These are phyloP conservation scores for Agelas oroides DNA, from an alignment of 37 sponge, comb jelly and placozoan species.

Conservation along the genomic window DNA sequence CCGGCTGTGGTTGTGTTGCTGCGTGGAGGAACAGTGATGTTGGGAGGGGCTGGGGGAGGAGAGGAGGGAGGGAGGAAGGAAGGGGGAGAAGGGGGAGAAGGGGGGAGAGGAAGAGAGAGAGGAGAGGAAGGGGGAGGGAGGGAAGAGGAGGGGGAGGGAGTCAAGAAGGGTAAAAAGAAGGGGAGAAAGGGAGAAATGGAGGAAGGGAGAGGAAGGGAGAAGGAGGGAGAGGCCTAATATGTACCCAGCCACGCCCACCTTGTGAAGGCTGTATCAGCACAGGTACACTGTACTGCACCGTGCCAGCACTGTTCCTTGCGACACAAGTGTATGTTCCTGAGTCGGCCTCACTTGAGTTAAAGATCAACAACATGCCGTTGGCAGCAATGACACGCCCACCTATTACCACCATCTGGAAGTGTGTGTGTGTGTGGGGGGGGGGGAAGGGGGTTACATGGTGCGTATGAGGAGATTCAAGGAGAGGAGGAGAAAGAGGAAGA, in stretches of 20 bases:
- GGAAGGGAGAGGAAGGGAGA: no score
- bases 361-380: background rate
- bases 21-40: no score
- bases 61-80: background rate
- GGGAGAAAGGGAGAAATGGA: no score
- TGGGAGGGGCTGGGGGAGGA: background rate
- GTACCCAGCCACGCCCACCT: background rate
- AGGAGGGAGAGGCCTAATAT: no score
- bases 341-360: slow-evolving; percentile 6
- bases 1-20: no score
- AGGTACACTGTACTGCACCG: background rate
- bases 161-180: background rate
- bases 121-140: background rate
- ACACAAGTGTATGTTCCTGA: slow-evolving; percentile 53
- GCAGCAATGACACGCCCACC: background rate
- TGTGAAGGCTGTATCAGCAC: background rate
- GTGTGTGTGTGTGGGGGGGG: no score
- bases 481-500: no score
- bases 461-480: background rate
- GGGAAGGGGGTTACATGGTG: no score
- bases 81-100: background rate
- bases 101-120: background rate
- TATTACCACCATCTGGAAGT: background rate
- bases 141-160: background rate
- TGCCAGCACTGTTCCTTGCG: slow-evolving; percentile 39